Percentiles rank a stretch among this genome's conserved stretches.
Evolutionary conservation across 2,888 invertebrate species (phyloP).

Genomic region (Nomada fucata): DNA sequence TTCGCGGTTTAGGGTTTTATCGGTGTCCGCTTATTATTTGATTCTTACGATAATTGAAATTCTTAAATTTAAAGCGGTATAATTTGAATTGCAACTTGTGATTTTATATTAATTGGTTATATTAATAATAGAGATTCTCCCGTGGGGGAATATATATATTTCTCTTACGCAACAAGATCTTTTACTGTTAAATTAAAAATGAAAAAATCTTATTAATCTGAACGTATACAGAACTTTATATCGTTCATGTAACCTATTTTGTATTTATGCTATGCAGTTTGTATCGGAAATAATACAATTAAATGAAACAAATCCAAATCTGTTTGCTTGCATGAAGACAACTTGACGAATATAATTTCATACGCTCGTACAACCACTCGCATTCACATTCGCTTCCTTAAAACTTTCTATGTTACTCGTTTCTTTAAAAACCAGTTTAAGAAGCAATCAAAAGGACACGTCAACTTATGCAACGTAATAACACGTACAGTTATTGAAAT

Average conservation of each 20-base stretch:
- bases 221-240: no score
- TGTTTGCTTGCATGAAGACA: not conserved
- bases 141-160: not conserved
- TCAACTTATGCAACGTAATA: not conserved
- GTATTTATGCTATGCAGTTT: no score
- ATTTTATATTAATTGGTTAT: not conserved
- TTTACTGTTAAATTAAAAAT: not conserved
- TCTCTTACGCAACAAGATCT: not conserved
- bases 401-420: conserved; percentile 24
- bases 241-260: no score
- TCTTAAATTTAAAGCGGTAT: no score
- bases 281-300: no score
- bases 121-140: not conserved
- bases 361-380: not conserved
- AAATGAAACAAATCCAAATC: no score
- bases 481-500: not conserved
- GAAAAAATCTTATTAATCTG: not conserved
- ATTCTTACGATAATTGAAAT: no score
- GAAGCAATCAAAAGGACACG: not conserved
- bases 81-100: no score
- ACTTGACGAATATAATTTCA: not conserved
- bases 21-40: no score
- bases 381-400: conserved; percentile 7
- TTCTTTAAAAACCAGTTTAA: not conserved
- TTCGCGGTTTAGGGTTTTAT: not conserved